Evolutionary conservation across 2,113 vertebrate species (phyloP), one percentile per base, ranked within the genome.

Genomic region (Chitala chitala): DNA sequence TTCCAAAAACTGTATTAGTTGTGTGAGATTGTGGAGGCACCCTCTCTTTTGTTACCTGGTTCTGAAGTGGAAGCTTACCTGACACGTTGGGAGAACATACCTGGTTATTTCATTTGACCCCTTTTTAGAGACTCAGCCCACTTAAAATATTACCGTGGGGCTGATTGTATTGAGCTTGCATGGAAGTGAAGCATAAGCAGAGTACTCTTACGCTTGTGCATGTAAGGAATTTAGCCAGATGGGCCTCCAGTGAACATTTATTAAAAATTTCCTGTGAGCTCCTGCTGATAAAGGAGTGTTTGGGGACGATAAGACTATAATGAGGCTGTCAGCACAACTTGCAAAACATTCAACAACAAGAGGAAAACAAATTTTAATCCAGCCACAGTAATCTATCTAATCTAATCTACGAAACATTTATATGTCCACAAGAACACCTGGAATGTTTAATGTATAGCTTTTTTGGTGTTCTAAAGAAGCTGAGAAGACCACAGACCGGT

Each of bases 121-220:
- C n/a, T n/a, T n/a, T n/a, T n/a, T n/a, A n/a, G n/a, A n/a, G n/a
- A n/a, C n/a, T n/a, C n/a, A n/a, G n/a, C 31, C 61, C 40, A 22
- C 77, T 71, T 74, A 40, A 77, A 75, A 63, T 33, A 64, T 46
- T 71, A 72, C n/a, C n/a, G n/a, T n/a, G n/a, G n/a, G n/a, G n/a
- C 50, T 48, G 75, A 79, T 80, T 58, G 72, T 69, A 46, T 70
- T 78, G 42, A 69, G 59, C 76, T 79, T 68, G 63, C 65, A 53
- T 29, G 50, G 31, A 80, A 74, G 73, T 76, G 22, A 73, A 73
- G 75, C 69, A 17, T 38, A 73, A 54, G 69, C 75, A 42, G 75
- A 53, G 69, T 77, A 72, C 61, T 48, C 55, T 26, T 56, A 77
- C 20, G 73, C 69, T 20, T 55, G 61, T 38, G 72, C 61, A 40